Base-by-base conservation (phyloP, 2,113 vertebrate species). In the Sceloporus undulatus region DNA sequence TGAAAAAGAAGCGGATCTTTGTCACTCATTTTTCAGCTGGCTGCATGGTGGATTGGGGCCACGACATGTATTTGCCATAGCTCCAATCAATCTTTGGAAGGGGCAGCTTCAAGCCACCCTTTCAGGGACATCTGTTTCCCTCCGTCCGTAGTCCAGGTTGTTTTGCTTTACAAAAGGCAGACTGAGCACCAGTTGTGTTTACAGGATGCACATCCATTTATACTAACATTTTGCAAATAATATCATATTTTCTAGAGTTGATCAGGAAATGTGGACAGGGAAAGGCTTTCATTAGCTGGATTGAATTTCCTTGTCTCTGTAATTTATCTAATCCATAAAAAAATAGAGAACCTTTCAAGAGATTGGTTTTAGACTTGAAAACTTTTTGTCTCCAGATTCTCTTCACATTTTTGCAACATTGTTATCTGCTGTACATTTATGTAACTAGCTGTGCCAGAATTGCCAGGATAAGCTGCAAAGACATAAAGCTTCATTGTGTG, bases 381-480 rank as follows among this genome's bases (percentile, higher is more conserved):
- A 34, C 19, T 84, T 83, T 81, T 81, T 89, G 27, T 34, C 34
- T 56, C 48, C 48, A 38, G 65, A 56, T 27, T 38, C 34, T 19
- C 25, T 75, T 42, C 48, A 74, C 19, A 29, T 65, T 23, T 75
- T 87, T 82, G 59, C 19, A 74, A 38, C 1, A 82, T 59, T 52
- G 25, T 82, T 76, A 74, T 82, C 40, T 87, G 70, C 27, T 83
- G 6, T 38, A 34, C 1, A 71, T 2, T 82, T 85, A 62, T 4
- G 48, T 85, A 62, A 88, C 23, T 34, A 90, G 11, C 2, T 85
- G 34, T 81, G 54, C 34, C 56, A 82, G 52, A 91, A 84, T 38
- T 75, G 23, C 9, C 54, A 21, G 34, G 80, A 59, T 84, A 84
- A 89, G 19, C 68, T 56, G 42, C 77, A 54, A 92, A 91, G 70